Base-by-base conservation (phyloP, 23 tunicate species). In the Trididemnum nubilum region DNA sequence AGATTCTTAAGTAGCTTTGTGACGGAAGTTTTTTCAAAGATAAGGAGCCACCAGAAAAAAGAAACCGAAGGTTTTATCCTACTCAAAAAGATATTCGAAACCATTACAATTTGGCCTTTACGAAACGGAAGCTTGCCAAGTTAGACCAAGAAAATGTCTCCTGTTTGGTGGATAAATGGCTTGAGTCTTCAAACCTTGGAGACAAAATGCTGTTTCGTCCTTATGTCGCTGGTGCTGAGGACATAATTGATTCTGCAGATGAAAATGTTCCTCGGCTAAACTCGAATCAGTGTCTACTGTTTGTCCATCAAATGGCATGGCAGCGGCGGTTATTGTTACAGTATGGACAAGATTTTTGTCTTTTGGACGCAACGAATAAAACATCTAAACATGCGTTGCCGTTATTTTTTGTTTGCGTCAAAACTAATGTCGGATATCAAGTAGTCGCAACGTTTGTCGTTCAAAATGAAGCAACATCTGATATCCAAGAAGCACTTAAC, bases 371-470 rank as follows among this genome's bases (percentile, higher is more conserved):
- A 49, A 76, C 81, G 19, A 50, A 44, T 36, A 76, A 76, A 51
- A 51, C 81, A 40, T 49, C 65, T 22, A 76, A 76, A 18, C 51
- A 76, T 51, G 81, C 81, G 19, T 33, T 76, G 1, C 81, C 81
- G 1, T 52, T 76, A 33, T 76, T 44, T 76, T 76, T 76, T 36
- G n/a, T 79, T n/a, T 32, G 83, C 35, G 83, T 59, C 1, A 59
- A 79, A 79, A 79, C 83, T 0, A 79, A 79, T 59, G 83, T 79
- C 1, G 72, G 72, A 1, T 29, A 79, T n/a, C 83, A 79, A 52
- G 83, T 79, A 1, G 83, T 59, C 0, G 83, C 33, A 0, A 79
- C 66, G 1, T 79, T 79, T 35, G 26, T 79, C 0, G 1, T 32
- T 1, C 83, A 79, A 61, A 79, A 79, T 23, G 83, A 60, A 61